phyloP scores from a whole-genome alignment of 1,140 invertebrate species.

The Bradysia coprophila region DNA sequence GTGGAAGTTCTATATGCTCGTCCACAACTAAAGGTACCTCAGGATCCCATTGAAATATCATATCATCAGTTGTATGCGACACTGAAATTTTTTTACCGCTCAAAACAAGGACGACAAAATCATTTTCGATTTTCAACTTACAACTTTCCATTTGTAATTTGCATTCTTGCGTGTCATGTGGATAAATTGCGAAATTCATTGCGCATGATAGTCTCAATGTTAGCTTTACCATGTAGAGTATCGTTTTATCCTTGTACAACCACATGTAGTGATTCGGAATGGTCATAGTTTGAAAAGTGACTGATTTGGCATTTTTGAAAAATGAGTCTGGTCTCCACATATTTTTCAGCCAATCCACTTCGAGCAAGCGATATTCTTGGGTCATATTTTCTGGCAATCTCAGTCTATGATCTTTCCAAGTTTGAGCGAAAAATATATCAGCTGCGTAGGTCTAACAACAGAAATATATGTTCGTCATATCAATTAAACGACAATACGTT shows the following conservation, averaged over 20 bases:
- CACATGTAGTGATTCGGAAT: constrained; percentile 86
- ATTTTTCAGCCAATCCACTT: constrained; percentile 73
- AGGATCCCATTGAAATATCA: constrained; percentile 76
- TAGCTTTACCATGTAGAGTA: constrained; percentile 80
- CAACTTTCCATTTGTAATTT: constrained; percentile 82
- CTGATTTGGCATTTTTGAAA: constrained; percentile 85
- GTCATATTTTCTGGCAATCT: constrained; percentile 81
- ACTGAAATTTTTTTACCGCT: constrained; percentile 35
- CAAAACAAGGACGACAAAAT: too few species aligned
- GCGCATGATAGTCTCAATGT: constrained; percentile 76
- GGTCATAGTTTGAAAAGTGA: constrained; percentile 86
- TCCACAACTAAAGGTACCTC: constrained; percentile 73
- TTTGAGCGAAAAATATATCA: constrained; percentile 81
- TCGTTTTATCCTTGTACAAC: constrained; percentile 76
- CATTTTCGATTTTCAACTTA: too few species aligned
- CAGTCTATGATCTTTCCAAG: constrained; percentile 71
- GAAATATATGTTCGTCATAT: constrained; percentile 29
- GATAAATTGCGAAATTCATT: constrained; percentile 86
- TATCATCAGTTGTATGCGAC: constrained; percentile 65
- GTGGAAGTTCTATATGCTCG: constrained; percentile 69
- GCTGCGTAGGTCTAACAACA: constrained; percentile 86
- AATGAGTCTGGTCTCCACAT: constrained; percentile 87
- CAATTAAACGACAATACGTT: not conserved
- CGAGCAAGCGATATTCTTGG: constrained; percentile 73
- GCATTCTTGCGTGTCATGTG: constrained; percentile 76